Conservation (phyloP, 2,797 vertebrate genomes). For the Microhierax caerulescens region DNA sequence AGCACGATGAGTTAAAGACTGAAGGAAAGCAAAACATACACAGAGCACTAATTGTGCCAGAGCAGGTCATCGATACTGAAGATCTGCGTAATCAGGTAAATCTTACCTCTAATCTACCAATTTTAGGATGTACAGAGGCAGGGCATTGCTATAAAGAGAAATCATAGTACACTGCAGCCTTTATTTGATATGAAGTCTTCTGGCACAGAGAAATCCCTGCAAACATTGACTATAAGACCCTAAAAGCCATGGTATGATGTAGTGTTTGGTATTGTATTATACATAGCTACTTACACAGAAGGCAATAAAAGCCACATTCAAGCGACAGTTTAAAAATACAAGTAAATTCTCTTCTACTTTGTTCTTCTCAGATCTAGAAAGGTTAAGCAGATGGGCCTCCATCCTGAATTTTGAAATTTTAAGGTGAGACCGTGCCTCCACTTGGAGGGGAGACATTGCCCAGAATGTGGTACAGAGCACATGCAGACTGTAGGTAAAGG, state of each 20-base stretch:
- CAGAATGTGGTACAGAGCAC: neutral
- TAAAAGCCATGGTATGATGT: neutral
- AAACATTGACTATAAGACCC: neutral
- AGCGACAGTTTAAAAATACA: neutral
- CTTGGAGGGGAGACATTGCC: neutral
- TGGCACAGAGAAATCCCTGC: neutral
- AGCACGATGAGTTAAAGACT: neutral
- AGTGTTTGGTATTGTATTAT: neutral
- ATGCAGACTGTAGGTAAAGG: neutral
- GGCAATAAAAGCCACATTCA: neutral
- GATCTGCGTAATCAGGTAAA: neutral
- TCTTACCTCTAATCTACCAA: neutral
- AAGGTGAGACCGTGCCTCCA: neutral
- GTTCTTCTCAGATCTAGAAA: neutral
- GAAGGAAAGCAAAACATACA: neutral
- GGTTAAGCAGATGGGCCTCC: neutral
- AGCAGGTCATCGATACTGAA: neutral
- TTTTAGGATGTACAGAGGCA: neutral
- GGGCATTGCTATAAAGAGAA: neutral
- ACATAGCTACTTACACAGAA: conserved; percentile 4
- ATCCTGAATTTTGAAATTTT: neutral
- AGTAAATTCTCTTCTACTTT: neutral
- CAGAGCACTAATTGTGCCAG: neutral
- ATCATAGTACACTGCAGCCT: neutral
- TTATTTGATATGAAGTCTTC: neutral